phyloP scores from a whole-genome alignment of 2,888 invertebrate genomes.

The Polyploca ridens region DNA sequence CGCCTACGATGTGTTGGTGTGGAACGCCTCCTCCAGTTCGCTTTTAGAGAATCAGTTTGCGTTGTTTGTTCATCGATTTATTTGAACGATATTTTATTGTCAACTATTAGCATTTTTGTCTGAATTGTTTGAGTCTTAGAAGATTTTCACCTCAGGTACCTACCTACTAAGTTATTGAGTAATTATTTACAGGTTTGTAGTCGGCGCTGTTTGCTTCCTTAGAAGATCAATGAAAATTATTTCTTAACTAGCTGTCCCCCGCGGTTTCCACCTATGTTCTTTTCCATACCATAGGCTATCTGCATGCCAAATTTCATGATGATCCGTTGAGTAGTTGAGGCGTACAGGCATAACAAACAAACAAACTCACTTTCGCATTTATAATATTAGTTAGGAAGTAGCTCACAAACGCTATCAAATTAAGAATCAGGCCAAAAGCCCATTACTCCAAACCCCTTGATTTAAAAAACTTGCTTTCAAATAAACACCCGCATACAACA shows the following conservation, averaged over 20 bases:
- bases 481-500: conserved; percentile 70
- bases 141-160: too few relatives aligned
- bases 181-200: too few relatives aligned
- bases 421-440: background rate
- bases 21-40: conserved; percentile 43
- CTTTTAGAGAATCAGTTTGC: background rate
- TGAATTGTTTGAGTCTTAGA: background rate
- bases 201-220: too few relatives aligned
- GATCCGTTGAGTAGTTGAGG: too few relatives aligned
- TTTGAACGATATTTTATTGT: conserved; percentile 15
- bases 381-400: background rate
- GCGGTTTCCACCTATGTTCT: too few relatives aligned
- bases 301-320: too few relatives aligned
- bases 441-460: conserved; percentile 31
- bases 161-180: too few relatives aligned
- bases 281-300: too few relatives aligned
- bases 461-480: conserved; percentile 52
- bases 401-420: background rate
- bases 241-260: too few relatives aligned
- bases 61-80: conserved; percentile 19
- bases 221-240: background rate
- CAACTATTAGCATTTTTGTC: background rate
- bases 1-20: conserved; percentile 38
- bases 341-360: too few relatives aligned
- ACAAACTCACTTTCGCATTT: too few relatives aligned